A percentile compares a stretch with the other conserved stretches of the same genome.
Evolutionary conservation across 2,888 invertebrate genomes (phyloP).

Genomic region (Amblyjoppa proteus): DNA sequence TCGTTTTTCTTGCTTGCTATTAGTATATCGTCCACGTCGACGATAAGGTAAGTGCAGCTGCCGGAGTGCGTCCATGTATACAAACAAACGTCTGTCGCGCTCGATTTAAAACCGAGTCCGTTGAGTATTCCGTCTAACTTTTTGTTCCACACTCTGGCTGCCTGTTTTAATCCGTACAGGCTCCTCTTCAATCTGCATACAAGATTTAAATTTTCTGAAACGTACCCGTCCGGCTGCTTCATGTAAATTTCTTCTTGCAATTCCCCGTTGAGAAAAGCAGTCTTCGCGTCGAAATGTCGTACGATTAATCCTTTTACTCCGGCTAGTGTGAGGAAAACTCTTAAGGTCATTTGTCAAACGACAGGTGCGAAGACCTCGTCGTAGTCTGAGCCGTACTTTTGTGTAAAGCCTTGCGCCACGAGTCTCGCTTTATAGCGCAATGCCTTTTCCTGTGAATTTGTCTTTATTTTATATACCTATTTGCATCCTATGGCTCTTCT

Average conservation of each 20-base stretch:
- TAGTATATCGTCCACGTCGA: slow-evolving; percentile 67
- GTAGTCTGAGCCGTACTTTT: slow-evolving; percentile 72
- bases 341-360: slow-evolving; percentile 70
- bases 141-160: slow-evolving; percentile 63
- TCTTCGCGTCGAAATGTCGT: slow-evolving; percentile 71
- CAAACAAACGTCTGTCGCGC: slow-evolving; percentile 52
- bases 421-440: slow-evolving; percentile 71
- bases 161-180: slow-evolving; percentile 65
- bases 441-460: slow-evolving; percentile 59
- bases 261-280: slow-evolving; percentile 74
- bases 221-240: slow-evolving; percentile 69
- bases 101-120: slow-evolving; percentile 50
- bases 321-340: slow-evolving; percentile 71
- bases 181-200: slow-evolving; percentile 65
- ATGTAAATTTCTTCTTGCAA: slow-evolving; percentile 70
- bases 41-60: slow-evolving; percentile 41
- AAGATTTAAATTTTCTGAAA: slow-evolving; percentile 25
- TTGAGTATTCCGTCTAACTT: slow-evolving; percentile 39
- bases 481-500: slow-evolving; percentile 69
- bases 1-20: slow-evolving; percentile 47
- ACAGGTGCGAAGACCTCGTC: slow-evolving; percentile 74
- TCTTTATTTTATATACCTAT: slow-evolving; percentile 73
- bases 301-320: slow-evolving; percentile 53
- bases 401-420: slow-evolving; percentile 73
- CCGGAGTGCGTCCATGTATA: slow-evolving; percentile 29